phyloP scores from a whole-genome alignment of 35 echinoderm and acorn worm genomes.

The Lytechinus variegatus region DNA sequence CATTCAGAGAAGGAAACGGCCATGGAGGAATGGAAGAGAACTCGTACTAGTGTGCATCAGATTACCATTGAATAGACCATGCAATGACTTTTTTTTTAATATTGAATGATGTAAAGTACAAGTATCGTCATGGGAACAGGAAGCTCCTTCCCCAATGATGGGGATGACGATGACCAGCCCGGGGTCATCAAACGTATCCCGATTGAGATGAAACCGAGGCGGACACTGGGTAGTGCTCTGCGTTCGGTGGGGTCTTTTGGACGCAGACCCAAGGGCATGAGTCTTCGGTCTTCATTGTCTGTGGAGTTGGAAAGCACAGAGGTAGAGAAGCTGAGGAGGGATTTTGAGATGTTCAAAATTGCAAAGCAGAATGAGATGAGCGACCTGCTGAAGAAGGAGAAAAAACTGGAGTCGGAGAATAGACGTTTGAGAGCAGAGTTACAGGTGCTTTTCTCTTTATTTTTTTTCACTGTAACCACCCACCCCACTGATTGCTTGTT shows the following conservation, averaged over 20 bases:
- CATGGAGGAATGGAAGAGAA: background rate
- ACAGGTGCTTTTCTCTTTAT: slow-evolving; percentile 66
- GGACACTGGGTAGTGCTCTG: slow-evolving; percentile 73
- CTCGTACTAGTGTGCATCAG: background rate
- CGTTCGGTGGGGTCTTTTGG: slow-evolving; percentile 85
- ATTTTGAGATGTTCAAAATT: slow-evolving; percentile 96
- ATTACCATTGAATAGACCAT: background rate
- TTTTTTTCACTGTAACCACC: background rate
- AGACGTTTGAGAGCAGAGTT: slow-evolving; percentile 86
- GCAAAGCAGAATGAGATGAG: slow-evolving; percentile 93
- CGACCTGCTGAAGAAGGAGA: slow-evolving; percentile 89
- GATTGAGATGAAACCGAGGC: slow-evolving; percentile 93
- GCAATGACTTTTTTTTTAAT: background rate
- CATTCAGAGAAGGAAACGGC: background rate
- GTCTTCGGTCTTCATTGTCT: slow-evolving; percentile 86
- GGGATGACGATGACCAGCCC: slow-evolving; percentile 70
- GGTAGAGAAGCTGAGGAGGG: slow-evolving; percentile 82
- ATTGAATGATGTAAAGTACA: background rate
- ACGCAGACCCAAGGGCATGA: slow-evolving; percentile 69
- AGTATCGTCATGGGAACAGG: slow-evolving; percentile 84
- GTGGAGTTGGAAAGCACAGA: slow-evolving; percentile 94
- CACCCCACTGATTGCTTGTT: too few species aligned
- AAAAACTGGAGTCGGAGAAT: slow-evolving; percentile 97
- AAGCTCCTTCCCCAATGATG: slow-evolving; percentile 84
- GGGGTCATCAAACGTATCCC: slow-evolving; percentile 98